Conservation (phyloP, 2,797 vertebrate genomes). For the Craterocephalus amniculus region DNA sequence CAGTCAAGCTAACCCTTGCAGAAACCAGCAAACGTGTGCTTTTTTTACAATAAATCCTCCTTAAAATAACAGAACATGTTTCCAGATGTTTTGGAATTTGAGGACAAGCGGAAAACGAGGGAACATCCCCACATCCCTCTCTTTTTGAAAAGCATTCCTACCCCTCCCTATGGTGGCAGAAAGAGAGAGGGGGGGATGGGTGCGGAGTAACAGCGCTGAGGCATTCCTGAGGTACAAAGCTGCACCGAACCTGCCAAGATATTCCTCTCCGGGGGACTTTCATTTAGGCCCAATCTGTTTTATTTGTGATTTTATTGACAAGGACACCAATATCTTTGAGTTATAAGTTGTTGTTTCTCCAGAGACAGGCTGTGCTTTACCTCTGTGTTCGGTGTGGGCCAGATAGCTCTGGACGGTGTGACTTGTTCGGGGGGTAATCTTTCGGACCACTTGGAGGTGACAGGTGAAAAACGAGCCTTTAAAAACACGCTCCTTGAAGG, state of each 20-base stretch:
- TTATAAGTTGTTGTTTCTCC: conserved; percentile 70
- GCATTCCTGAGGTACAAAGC: conserved; percentile 72
- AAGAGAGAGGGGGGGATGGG: not conserved
- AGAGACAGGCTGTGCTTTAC: conserved; percentile 52
- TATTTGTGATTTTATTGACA: conserved; percentile 74
- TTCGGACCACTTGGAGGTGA: conserved; percentile 64
- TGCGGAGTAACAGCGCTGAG: conserved; percentile 28
- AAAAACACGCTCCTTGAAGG: conserved; percentile 56
- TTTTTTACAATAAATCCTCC: not conserved
- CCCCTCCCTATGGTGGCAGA: conserved; percentile 57
- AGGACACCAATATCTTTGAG: conserved; percentile 72
- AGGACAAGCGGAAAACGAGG: conserved; percentile 58
- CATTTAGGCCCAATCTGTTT: conserved; percentile 70
- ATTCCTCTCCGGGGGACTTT: conserved; percentile 69
- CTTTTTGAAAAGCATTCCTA: conserved; percentile 78
- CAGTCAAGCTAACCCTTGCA: not conserved
- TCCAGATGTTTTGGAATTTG: conserved; percentile 25
- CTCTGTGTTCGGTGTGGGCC: conserved; percentile 61
- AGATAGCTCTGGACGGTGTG: conserved; percentile 61
- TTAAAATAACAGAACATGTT: not conserved
- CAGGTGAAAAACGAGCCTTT: conserved; percentile 75
- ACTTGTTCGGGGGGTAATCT: conserved; percentile 69
- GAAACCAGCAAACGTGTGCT: not conserved
- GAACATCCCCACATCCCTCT: conserved; percentile 66
- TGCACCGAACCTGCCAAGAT: conserved; percentile 67